Evolutionary conservation across 1,140 invertebrate genomes (phyloP).

Genomic region (Drosophila elegans): DNA sequence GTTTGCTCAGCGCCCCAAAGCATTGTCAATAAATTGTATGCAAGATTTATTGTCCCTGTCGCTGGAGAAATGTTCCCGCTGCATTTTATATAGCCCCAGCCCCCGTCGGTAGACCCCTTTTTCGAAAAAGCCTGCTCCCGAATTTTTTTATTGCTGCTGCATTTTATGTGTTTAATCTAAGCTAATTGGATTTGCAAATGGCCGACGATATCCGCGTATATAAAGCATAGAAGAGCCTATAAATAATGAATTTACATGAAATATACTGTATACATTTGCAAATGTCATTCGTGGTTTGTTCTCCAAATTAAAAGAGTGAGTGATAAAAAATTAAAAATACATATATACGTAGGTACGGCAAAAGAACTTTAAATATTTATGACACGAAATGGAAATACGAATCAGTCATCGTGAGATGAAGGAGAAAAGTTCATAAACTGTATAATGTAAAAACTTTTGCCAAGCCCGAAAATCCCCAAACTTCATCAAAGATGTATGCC

Average conservation of each 20-base stretch:
- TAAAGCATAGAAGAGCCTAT: conserved; percentile 18
- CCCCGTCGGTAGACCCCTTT: neutral
- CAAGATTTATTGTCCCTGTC: conserved; percentile 73
- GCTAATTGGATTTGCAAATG: conserved; percentile 67
- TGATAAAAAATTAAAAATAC: conserved; percentile 16
- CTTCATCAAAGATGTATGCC: conserved; percentile 41
- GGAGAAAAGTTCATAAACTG: conserved; percentile 30
- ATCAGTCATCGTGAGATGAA: conserved; percentile 20
- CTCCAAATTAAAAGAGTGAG: conserved; percentile 15
- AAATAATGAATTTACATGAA: conserved; percentile 37
- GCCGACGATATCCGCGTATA: conserved; percentile 21
- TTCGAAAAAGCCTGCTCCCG: conserved; percentile 20
- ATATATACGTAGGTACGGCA: neutral
- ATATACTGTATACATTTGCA: conserved; percentile 1
- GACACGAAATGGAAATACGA: conserved; percentile 40
- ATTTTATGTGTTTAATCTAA: conserved; percentile 60
- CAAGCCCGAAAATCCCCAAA: conserved; percentile 15
- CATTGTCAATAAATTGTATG: conserved; percentile 83
- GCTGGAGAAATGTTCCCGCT: conserved; percentile 48
- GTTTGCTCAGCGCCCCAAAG: conserved; percentile 72
- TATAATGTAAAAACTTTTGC: conserved; percentile 48
- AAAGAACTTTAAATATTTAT: conserved; percentile 38
- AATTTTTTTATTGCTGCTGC: conserved; percentile 13
- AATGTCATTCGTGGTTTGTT: conserved; percentile 17
- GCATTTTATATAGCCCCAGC: neutral